Evolutionary conservation across 2,797 vertebrate species (phyloP).

Genomic region (Sebastes glaucus): DNA sequence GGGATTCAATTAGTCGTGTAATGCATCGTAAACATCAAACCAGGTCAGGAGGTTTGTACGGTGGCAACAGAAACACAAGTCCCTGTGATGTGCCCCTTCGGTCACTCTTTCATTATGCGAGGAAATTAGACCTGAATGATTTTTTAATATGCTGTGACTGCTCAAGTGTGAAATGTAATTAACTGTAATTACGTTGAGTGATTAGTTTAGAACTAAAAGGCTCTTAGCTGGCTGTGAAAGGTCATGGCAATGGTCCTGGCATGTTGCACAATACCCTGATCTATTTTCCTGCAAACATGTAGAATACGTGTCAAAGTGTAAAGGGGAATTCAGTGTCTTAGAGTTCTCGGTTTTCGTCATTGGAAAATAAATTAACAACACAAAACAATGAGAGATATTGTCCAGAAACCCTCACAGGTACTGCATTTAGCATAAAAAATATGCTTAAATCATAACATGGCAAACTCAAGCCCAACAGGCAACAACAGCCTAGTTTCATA

Average conservation of each 20-base stretch:
- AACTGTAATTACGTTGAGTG: slow-evolving; percentile 23
- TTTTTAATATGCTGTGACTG: slow-evolving; percentile 16
- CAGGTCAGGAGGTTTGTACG: not conserved
- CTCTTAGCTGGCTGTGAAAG: slow-evolving; percentile 3
- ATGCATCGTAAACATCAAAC: not conserved
- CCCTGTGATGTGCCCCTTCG: not conserved
- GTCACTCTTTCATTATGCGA: not conserved
- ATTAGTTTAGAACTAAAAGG: slow-evolving; percentile 12
- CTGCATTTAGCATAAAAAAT: too few species aligned
- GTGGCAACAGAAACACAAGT: slow-evolving; percentile 2
- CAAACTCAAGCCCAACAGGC: too few species aligned
- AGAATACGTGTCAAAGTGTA: not conserved
- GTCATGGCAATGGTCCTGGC: not conserved
- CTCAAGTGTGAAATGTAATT: slow-evolving; percentile 50
- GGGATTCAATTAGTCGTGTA: not conserved
- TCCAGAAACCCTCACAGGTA: too few species aligned
- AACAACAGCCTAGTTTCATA: too few species aligned
- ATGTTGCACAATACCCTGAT: not conserved
- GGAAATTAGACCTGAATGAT: slow-evolving; percentile 7
- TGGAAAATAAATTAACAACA: too few species aligned
- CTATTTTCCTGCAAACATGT: not conserved
- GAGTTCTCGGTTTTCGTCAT: not conserved
- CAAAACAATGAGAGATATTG: too few species aligned
- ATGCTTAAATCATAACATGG: too few species aligned
- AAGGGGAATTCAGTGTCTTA: not conserved